phyloP scores from a whole-genome alignment of 2,888 invertebrate species.

The Cyrtodaria siliqua region DNA sequence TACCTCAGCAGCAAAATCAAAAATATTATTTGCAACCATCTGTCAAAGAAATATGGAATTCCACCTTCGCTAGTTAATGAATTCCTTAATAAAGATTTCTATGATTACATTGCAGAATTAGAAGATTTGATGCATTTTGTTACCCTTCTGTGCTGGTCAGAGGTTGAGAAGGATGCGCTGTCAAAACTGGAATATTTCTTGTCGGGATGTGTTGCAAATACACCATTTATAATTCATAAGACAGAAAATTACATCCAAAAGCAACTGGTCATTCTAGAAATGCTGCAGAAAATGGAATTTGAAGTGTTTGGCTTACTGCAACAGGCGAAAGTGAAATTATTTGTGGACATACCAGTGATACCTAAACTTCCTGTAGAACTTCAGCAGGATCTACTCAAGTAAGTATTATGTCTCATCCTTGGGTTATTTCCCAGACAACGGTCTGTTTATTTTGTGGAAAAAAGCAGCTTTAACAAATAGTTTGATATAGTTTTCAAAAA shows the following conservation, averaged over 20 bases:
- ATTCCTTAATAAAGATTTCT: background rate
- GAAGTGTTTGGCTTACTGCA: constrained; percentile 24
- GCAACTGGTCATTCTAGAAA: constrained; percentile 3
- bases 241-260: constrained; percentile 9
- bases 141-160: background rate
- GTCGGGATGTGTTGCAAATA: no score
- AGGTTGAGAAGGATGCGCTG: no score
- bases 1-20: no score
- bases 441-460: no score
- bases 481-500: no score
- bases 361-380: background rate
- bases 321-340: background rate
- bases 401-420: no score
- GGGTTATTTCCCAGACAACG: no score
- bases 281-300: constrained; percentile 25
- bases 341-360: background rate
- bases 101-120: background rate
- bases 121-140: background rate
- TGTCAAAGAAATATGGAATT: constrained; percentile 4
- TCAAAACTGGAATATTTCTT: no score
- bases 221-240: background rate
- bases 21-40: background rate
- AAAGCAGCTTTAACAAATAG: no score
- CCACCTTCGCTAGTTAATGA: background rate
- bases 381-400: constrained; percentile 25